Evolutionary conservation across 1,140 invertebrate genomes (phyloP), one percentile per base, ranked within the genome.

Genomic region (Saccostrea cuccullata): DNA sequence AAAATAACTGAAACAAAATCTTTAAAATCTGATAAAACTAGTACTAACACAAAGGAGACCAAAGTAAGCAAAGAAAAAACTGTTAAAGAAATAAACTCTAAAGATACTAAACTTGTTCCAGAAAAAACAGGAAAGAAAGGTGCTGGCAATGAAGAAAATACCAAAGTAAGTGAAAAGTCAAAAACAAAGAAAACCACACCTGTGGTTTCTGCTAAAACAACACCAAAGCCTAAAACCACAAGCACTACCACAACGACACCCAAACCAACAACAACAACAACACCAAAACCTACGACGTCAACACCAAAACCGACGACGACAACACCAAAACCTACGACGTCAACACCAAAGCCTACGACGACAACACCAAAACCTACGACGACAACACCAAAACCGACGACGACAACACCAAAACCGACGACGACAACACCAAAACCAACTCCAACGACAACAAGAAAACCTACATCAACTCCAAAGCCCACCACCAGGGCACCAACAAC

Each of bases 91-190:
- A n/a, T 23, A 67, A 15, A 23, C 70, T 30, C 30, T 77, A 77
- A 77, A 77, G 26, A 26, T 77, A 30, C 23, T 77, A 77, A 77
- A 77, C 70, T 77, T 77, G 70, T 77, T 77, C 70, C 70, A 77
- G 70, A 77, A 11, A 77, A 77, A 26, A 36, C 70, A 77, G 26
- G 13, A 13, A 77, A 36, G 30, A 36, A 30, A 26, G 30, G 26
- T 77, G 70, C 26, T 77, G 30, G 23, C 26, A 77, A 23, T 30
- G 70, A 77, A 12, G 70, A 12, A 77, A 77, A 30, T 36, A 30
- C 26, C 70, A 77, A 77, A 30, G 70, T 77, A 77, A 64, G 58
- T 64, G 58, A 64, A 64, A 64, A 17, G 58, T 77, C 70, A 30
- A 77, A 36, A 17, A 36, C 30, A 36, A 26, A 77, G 23, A 36